Conservation (phyloP, 2,113 vertebrate species). For the Semnopithecus entellus region DNA sequence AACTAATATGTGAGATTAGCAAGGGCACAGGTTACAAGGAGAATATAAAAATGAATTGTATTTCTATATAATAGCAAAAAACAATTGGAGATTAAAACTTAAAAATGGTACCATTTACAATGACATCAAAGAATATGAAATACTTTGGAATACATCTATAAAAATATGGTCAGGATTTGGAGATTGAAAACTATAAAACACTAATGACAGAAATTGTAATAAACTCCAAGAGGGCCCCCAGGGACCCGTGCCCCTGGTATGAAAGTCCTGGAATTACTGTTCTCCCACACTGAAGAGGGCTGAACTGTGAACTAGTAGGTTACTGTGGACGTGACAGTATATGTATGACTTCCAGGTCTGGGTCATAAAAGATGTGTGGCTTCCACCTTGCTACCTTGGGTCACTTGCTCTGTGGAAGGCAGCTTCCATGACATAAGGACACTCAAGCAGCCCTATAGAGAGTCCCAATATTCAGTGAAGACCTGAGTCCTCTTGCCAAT, state of each 20-base stretch:
- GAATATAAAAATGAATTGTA: background rate
- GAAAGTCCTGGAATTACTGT: background rate
- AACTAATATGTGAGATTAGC: background rate
- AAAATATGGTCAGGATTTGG: conserved; percentile 6
- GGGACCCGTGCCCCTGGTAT: background rate
- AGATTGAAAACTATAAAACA: background rate
- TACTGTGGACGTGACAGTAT: background rate
- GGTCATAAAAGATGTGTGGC: background rate
- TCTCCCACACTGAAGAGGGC: background rate
- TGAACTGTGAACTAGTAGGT: background rate
- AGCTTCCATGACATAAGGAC: background rate
- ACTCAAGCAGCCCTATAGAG: background rate
- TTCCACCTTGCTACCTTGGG: background rate
- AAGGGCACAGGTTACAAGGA: background rate
- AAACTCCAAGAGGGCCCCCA: background rate
- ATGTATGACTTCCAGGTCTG: background rate
- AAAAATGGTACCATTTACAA: background rate
- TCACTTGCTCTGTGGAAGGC: background rate
- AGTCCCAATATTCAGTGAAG: background rate
- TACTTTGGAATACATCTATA: background rate
- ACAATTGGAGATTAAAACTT: background rate
- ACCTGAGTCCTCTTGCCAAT: background rate
- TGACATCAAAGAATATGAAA: background rate
- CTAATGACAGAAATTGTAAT: background rate
- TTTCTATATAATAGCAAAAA: background rate